Evolutionary conservation across 2,888 invertebrate genomes (phyloP), one percentile per base, ranked within the genome.

Genomic region (Lottia gigantea): DNA sequence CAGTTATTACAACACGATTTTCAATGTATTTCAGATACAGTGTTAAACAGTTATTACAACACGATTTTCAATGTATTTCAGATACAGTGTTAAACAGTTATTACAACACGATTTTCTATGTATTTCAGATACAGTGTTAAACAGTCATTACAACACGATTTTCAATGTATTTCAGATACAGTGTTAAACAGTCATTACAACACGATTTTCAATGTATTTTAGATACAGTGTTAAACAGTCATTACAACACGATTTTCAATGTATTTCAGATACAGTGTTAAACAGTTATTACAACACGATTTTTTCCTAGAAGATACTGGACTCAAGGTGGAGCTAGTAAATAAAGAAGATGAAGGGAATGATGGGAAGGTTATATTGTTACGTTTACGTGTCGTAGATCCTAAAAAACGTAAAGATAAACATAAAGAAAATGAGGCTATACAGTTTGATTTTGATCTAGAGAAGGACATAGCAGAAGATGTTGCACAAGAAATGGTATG

Each of bases 391-490:
- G 95, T 99, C 74, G 92, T 97, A 73, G 98, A 99, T 90, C 96
- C 97, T 40, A 98, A 98, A 90, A 98, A 98, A 88, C 92, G 98
- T 76, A 95, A 95, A 62, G 96, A 96, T 87, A 96, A 97, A 79
- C 97, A 98, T 90, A 97, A 97, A 86, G 98, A 98, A 89, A 98
- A 99, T 90, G 98, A 99, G 89, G 98, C 98, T 15, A 97, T 99
- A 80, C 98, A 98, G 90, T 99, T 99, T 90, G 97, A 97, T 82
- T 99, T 97, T 90, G 96, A 98, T 89, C 93, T 97, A 83, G 93
- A 93, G 79, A 92, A 91, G 71, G 99, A 99, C 89, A 94, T 95
- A 86, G 95, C 95, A 73, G 96, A 97, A 85, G 95, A 96, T 85
- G 95, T 98, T 55, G 95, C 97, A 68, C 93, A 93, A 85, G 97